Evolutionary conservation across 2,888 invertebrate genomes (phyloP), one percentile per base, ranked within the genome.

Genomic region (Tanypteryx hageni): DNA sequence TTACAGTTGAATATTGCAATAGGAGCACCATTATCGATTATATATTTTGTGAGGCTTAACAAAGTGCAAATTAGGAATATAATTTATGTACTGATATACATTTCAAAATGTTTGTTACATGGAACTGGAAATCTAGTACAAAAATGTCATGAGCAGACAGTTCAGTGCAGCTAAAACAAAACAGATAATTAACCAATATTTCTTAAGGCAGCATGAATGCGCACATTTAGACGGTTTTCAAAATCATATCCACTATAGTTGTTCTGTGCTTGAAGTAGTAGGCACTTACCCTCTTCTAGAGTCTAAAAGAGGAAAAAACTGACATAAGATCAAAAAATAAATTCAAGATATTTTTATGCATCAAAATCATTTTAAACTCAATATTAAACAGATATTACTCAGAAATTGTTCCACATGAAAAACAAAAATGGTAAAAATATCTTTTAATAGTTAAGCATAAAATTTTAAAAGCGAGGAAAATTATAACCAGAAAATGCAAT

Each of bases 201-300:
- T 94, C 95, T 95, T 93, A 96, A 94, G 83, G 96, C 96, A 89
- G 96, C 95, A 94, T 96, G 96, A 89, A 97, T 96, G 93, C 96
- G 95, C 58, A 97, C 96, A 93, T 95, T 96, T 84, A 97, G 95
- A 91, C 97, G 95, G 94, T 96, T 96, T 94, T 97, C 97, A 94
- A 97, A 97, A 94, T 97, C 97, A 94, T 96, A 97, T 94, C 96
- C 96, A 94, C 95, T 96, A 94, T 96, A 97, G 92, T 95, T 95
- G 92, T 95, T 95, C 94, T 96, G 95, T 58, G 96, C 95, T 93
- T 95, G 95, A 64, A 95, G 94, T 56, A 97, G 94, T 68, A 95
- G 94, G 81, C 93, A 93, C 94, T 95, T 96, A 56, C 96, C 96
- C 94, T 96, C 96, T 81, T 95, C 95, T 93, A 95, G 94, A 57